A percentile compares a stretch with the other conserved stretches of the same genome.
phyloP scores from a whole-genome alignment of 2,113 vertebrate species.

The Spheniscus mendiculus region DNA sequence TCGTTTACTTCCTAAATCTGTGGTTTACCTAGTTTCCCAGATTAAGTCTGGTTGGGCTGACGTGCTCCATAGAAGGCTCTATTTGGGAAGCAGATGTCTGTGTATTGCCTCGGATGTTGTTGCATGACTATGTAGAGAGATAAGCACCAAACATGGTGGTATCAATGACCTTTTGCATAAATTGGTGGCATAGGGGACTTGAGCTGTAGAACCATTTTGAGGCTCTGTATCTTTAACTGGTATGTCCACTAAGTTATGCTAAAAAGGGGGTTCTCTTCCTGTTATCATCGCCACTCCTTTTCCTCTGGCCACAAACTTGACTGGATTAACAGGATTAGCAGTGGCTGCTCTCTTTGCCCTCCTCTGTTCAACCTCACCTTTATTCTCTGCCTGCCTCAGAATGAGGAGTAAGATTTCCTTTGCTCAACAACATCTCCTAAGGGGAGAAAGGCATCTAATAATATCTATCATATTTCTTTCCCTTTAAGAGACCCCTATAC shows the following conservation, averaged over 20 bases:
- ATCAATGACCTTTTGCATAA: background rate
- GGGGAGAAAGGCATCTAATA: background rate
- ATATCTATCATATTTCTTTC: background rate
- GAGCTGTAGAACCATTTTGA: background rate
- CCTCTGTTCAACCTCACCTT: background rate
- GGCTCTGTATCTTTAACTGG: background rate
- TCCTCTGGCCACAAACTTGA: background rate
- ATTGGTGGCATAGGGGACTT: background rate
- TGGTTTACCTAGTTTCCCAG: background rate
- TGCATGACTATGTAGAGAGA: background rate
- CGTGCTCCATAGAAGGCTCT: background rate
- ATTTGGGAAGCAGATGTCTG: background rate
- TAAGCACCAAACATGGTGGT: accelerated
- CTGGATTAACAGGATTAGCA: background rate
- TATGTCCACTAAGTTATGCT: background rate
- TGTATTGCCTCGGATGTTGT: background rate
- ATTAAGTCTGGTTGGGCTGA: background rate
- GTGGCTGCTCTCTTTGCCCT: accelerated
- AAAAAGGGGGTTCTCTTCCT: background rate
- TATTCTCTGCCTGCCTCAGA: background rate
- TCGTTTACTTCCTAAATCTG: background rate
- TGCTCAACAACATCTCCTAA: background rate
- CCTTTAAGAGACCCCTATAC: background rate
- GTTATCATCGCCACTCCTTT: background rate
- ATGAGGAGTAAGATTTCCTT: background rate